A percentile compares a stretch with the other conserved stretches of the same genome.
Conservation (phyloP, 2,888 invertebrate species). For the Trichopria drosophilae region DNA sequence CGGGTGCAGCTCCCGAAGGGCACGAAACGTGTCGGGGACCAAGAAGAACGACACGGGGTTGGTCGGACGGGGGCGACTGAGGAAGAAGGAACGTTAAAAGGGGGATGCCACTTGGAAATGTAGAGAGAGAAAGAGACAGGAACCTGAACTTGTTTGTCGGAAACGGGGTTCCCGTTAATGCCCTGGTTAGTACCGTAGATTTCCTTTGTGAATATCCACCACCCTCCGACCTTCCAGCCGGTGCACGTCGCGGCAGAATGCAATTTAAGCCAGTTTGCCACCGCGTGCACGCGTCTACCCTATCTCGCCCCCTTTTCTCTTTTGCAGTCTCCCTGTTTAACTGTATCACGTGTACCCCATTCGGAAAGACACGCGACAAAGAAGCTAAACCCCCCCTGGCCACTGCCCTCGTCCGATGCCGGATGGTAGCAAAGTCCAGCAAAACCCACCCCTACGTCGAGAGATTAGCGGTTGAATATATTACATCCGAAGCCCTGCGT, state of each 20-base stretch:
- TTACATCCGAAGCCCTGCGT: too few species aligned
- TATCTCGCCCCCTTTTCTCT: conserved; percentile 20
- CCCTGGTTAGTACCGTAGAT: conserved; percentile 52
- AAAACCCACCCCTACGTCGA: too few species aligned
- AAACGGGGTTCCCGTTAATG: conserved; percentile 49
- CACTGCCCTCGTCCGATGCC: too few species aligned
- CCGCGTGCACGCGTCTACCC: conserved; percentile 34
- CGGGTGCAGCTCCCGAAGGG: background rate
- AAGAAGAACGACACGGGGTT: background rate
- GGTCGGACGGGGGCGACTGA: background rate
- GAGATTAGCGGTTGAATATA: too few species aligned
- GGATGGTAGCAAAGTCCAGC: too few species aligned
- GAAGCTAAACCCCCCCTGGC: too few species aligned
- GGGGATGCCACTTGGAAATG: too few species aligned
- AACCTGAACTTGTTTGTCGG: conserved; percentile 28
- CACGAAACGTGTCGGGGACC: too few species aligned
- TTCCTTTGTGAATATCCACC: conserved; percentile 47
- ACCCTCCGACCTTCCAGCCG: conserved; percentile 35
- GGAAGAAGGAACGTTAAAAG: conserved; percentile 25
- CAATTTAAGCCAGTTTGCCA: conserved; percentile 38
- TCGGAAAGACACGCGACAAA: too few species aligned
- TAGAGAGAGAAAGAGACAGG: conserved; percentile 6
- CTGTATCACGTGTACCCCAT: too few species aligned
- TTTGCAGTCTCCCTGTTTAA: conserved; percentile 1
- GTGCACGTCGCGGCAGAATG: conserved; percentile 31